A percentile compares a stretch with the other conserved stretches of the same genome.
Conservation (phyloP, 1,140 invertebrate genomes). For the Neodiprion pinetum region DNA sequence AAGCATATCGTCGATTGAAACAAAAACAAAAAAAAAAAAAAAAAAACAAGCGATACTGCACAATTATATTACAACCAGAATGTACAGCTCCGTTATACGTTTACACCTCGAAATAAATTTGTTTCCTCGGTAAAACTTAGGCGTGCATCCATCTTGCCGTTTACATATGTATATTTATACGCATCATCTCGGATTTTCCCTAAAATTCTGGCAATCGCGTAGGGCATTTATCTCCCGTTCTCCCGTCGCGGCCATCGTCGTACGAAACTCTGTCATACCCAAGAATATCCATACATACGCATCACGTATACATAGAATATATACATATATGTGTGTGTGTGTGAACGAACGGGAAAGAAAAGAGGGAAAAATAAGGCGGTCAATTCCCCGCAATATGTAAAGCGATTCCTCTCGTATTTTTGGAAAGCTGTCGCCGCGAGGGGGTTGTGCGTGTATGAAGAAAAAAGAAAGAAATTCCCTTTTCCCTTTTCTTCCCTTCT, state of each 20-base stretch:
- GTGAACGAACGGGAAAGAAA: constrained; percentile 7
- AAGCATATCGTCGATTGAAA: too few relatives aligned
- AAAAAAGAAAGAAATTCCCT: constrained; percentile 19
- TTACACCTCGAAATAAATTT: too few relatives aligned
- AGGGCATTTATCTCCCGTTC: constrained; percentile 27
- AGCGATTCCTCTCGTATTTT: constrained; percentile 45
- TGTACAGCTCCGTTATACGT: too few relatives aligned
- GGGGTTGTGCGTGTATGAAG: constrained; percentile 14
- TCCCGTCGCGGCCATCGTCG: neutral
- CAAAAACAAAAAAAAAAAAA: too few relatives aligned
- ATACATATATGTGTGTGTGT: neutral
- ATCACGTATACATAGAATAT: constrained; percentile 3
- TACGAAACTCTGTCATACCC: neutral
- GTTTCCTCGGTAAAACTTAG: too few relatives aligned
- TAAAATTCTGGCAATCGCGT: constrained; percentile 36
- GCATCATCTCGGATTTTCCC: constrained; percentile 18
- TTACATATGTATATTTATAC: too few relatives aligned
- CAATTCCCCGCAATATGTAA: constrained; percentile 51
- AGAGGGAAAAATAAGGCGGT: constrained; percentile 33
- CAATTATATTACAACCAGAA: too few relatives aligned
- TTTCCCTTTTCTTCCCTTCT: constrained; percentile 13
- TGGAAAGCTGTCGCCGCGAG: constrained; percentile 25
- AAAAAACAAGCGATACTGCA: too few relatives aligned
- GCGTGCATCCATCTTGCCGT: too few relatives aligned
- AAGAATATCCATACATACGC: constrained; percentile 9